These are phyloP conservation scores for Apodemus sylvaticus DNA, from an alignment of 2,113 vertebrate genomes.

Conservation along the genomic window DNA sequence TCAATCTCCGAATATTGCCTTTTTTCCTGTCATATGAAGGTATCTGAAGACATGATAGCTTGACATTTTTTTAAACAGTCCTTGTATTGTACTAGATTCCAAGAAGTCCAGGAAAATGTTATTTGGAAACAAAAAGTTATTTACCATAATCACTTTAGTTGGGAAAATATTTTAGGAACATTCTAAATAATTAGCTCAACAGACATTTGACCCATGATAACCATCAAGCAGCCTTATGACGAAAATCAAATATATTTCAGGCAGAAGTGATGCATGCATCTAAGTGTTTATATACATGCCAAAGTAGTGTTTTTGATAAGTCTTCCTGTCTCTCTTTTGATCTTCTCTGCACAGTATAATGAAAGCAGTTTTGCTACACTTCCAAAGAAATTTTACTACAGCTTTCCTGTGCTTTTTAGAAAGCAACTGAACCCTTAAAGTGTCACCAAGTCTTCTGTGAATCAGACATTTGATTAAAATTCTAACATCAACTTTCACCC, in stretches of 20 bases:
- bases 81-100: not conserved
- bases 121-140: not conserved
- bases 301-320: not conserved
- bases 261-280: not conserved
- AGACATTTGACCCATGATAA: not conserved
- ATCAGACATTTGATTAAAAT: not conserved
- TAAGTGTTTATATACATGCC: not conserved
- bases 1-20: not conserved
- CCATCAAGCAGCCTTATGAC: not conserved
- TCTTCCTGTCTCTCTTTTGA: not conserved
- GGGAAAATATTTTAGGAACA: not conserved
- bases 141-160: not conserved
- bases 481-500: not conserved
- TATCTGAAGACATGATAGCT: not conserved
- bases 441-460: not conserved
- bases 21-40: not conserved
- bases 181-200: not conserved
- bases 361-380: not conserved
- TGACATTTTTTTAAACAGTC: not conserved
- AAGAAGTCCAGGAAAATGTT: not conserved
- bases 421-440: slow-evolving; percentile 36
- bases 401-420: not conserved
- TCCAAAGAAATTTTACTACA: slow-evolving; percentile 11
- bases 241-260: not conserved
- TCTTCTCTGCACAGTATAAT: not conserved